Conservation (phyloP, 2,797 vertebrate genomes). For the Alca torda region DNA sequence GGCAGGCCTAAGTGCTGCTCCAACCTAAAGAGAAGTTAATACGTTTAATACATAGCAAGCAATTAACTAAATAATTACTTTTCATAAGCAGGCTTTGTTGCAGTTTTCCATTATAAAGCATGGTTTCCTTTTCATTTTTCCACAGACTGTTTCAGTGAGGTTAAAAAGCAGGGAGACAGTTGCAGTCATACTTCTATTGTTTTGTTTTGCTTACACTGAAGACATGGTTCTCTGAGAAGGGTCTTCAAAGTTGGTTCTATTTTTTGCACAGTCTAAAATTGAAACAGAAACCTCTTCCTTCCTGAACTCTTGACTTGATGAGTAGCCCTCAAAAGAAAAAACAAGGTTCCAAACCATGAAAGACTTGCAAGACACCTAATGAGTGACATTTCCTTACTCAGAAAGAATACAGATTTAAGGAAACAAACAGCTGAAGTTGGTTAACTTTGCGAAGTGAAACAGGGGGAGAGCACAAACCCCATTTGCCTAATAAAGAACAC, state of each 20-base stretch:
- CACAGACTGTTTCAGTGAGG: background rate
- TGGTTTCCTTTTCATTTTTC: background rate
- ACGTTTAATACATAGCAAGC: background rate
- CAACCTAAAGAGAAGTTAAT: constrained; percentile 80
- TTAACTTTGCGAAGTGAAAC: background rate
- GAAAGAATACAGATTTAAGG: background rate
- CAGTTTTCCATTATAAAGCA: background rate
- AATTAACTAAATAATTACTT: background rate
- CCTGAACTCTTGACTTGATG: background rate
- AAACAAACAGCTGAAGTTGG: background rate
- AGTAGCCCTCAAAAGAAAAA: background rate
- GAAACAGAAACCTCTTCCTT: background rate
- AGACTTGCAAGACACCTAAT: background rate
- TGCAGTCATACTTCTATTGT: background rate
- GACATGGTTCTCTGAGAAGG: background rate
- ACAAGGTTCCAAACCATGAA: background rate
- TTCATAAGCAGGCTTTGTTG: background rate
- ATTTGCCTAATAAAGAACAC: background rate
- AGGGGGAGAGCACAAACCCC: background rate
- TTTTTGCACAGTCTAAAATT: background rate
- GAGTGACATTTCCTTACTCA: background rate
- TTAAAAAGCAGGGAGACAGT: background rate
- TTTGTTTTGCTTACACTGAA: background rate
- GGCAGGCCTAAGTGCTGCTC: constrained; percentile 92
- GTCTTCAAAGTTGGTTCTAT: background rate